These are phyloP conservation scores for Hermaeophaga mercurialis DNA, from an alignment of 2,888 invertebrate species.

Conservation along the genomic window DNA sequence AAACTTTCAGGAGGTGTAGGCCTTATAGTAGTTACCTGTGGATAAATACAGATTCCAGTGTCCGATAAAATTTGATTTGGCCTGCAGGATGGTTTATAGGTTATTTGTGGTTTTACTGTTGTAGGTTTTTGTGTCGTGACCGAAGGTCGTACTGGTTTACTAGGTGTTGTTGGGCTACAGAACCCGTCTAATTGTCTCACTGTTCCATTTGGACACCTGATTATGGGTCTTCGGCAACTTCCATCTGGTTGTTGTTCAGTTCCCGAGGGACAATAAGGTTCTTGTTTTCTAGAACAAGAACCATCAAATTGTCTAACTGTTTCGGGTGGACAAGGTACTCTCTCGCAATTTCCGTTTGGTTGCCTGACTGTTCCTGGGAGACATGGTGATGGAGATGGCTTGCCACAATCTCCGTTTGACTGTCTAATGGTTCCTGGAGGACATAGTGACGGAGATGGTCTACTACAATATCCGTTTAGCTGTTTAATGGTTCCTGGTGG, in stretches of 20 bases:
- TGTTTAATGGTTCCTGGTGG: conserved; percentile 18
- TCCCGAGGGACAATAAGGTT: conserved; percentile 22
- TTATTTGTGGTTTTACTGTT: conserved; percentile 27
- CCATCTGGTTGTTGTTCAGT: conserved; percentile 18
- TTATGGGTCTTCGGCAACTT: conserved; percentile 24
- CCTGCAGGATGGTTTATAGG: conserved; percentile 52
- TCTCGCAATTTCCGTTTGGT: conserved; percentile 24
- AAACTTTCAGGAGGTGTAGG: conserved; percentile 43
- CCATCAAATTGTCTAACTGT: conserved; percentile 12
- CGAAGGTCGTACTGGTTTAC: conserved; percentile 38
- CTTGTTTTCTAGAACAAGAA: conserved; percentile 11
- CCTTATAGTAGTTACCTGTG: conserved; percentile 20
- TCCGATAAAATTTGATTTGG: conserved; percentile 36
- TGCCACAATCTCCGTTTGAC: conserved; percentile 27
- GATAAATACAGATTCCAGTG: conserved; percentile 29
- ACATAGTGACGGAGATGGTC: conserved; percentile 21
- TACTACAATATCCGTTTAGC: conserved; percentile 18
- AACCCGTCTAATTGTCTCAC: conserved; percentile 22
- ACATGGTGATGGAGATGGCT: conserved; percentile 25
- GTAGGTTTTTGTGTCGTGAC: conserved; percentile 36
- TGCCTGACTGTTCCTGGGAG: conserved; percentile 25
- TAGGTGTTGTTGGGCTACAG: conserved; percentile 32
- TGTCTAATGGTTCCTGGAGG: conserved; percentile 24
- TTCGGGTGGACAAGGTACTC: conserved; percentile 14
- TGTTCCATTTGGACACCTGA: conserved; percentile 29